These are phyloP conservation scores for Nomada ferruginata DNA, from an alignment of 2,888 invertebrate genomes.

Conservation along the genomic window DNA sequence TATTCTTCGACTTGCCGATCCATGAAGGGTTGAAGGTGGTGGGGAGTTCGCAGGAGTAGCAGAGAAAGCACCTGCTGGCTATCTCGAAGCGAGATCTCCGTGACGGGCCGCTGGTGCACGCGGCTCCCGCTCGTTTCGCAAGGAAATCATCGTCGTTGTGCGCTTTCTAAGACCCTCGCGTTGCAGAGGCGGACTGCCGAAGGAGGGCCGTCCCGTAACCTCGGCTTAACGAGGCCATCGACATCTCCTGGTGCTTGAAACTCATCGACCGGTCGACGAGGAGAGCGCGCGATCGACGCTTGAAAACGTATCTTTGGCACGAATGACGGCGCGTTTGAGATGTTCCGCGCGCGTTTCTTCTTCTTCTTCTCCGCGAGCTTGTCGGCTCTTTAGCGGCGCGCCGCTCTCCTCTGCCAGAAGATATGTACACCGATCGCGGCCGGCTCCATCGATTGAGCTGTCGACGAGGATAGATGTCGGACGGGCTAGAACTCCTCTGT, in stretches of 20 bases:
- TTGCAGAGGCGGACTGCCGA: constrained; percentile 14
- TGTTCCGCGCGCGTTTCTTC: constrained; percentile 68
- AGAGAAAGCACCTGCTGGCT: constrained; percentile 40
- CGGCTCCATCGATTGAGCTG: constrained; percentile 67
- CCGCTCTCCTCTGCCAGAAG: constrained; percentile 34
- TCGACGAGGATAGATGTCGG: constrained; percentile 65
- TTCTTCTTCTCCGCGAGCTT: constrained; percentile 62
- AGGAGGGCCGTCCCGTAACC: constrained; percentile 42
- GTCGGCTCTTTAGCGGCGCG: constrained; percentile 70
- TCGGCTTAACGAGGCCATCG: constrained; percentile 67
- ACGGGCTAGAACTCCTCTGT: constrained; percentile 44
- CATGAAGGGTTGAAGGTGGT: not conserved
- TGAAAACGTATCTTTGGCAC: constrained; percentile 63
- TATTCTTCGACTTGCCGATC: not conserved
- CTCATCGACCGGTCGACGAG: constrained; percentile 55
- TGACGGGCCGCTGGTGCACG: constrained; percentile 9
- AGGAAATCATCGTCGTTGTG: constrained; percentile 23
- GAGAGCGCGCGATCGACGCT: constrained; percentile 58
- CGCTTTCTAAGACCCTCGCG: constrained; percentile 25
- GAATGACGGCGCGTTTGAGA: constrained; percentile 75
- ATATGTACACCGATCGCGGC: constrained; percentile 50
- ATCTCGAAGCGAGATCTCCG: constrained; percentile 33
- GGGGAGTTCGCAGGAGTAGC: not conserved
- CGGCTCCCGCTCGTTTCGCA: constrained; percentile 32
- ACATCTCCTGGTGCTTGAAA: constrained; percentile 58